A percentile compares a stretch with the other conserved stretches of the same genome.
phyloP scores from a whole-genome alignment of 2,888 invertebrate species.

The Frankliniella fusca region DNA sequence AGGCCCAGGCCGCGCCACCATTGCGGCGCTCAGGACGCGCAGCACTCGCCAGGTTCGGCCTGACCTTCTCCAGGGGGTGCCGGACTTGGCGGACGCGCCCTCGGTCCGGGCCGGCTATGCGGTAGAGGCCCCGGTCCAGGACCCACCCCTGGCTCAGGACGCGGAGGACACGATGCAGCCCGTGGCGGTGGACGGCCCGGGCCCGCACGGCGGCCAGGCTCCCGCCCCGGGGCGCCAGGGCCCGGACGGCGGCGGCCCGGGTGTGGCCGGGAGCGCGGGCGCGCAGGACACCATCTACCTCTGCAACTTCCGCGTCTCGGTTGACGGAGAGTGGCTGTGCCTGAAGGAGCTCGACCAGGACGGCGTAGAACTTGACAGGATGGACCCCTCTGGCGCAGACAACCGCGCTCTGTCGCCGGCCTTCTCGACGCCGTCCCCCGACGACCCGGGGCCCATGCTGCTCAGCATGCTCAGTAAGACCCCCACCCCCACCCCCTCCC shows the following conservation, averaged over 20 bases:
- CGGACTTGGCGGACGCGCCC: constrained; percentile 1
- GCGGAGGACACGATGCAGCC: neutral
- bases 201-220: neutral
- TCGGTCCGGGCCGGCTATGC: neutral
- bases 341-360: constrained; percentile 74
- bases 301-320: constrained; percentile 95
- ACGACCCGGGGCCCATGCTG: constrained; percentile 55
- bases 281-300: constrained; percentile 95
- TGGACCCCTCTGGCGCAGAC: constrained; percentile 57
- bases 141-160: neutral
- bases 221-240: neutral
- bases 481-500: neutral
- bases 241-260: neutral
- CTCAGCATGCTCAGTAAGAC: constrained; percentile 11
- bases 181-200: neutral
- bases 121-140: neutral
- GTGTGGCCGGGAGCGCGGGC: constrained; percentile 63
- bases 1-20: neutral
- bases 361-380: constrained; percentile 76
- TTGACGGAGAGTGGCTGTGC: constrained; percentile 96
- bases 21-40: neutral
- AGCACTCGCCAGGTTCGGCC: neutral
- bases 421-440: constrained; percentile 61
- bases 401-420: constrained; percentile 45
- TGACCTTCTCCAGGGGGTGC: constrained; percentile 15